Evolutionary conservation across 2,113 vertebrate genomes (phyloP).

Genomic region (Phasianus colchicus): DNA sequence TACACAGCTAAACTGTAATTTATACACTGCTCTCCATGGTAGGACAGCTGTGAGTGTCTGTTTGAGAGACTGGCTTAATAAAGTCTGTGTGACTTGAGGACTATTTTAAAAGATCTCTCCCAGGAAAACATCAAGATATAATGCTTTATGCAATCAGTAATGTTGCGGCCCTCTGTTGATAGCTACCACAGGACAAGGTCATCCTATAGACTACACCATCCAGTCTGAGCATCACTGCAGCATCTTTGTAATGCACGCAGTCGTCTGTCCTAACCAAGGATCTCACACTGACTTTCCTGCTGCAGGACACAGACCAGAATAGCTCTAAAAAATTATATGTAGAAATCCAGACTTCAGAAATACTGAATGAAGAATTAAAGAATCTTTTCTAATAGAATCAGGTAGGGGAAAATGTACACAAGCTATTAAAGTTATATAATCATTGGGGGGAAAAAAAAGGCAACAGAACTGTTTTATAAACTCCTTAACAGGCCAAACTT

Average conservation of each 20-base stretch:
- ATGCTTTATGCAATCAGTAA: background rate
- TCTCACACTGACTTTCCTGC: background rate
- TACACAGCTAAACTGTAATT: background rate
- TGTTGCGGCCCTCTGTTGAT: accelerated
- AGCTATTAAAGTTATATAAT: background rate
- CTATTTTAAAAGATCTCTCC: background rate
- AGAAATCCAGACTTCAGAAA: background rate
- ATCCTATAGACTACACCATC: background rate
- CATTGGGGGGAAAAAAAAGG: background rate
- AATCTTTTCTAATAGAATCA: background rate
- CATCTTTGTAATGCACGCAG: accelerated
- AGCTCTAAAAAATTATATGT: background rate
- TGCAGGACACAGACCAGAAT: background rate
- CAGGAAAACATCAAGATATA: background rate
- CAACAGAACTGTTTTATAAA: background rate
- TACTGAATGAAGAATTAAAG: background rate
- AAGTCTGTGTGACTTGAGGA: background rate
- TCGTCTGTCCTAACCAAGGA: background rate
- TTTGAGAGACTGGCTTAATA: background rate
- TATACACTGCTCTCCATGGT: background rate
- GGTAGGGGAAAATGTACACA: background rate
- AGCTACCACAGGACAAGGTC: background rate
- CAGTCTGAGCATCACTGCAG: background rate
- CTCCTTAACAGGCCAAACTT: background rate
- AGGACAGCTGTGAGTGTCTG: background rate